Percentiles rank a stretch among this genome's conserved stretches.
Conservation (phyloP, 2,113 vertebrate genomes). For the Python bivittatus region DNA sequence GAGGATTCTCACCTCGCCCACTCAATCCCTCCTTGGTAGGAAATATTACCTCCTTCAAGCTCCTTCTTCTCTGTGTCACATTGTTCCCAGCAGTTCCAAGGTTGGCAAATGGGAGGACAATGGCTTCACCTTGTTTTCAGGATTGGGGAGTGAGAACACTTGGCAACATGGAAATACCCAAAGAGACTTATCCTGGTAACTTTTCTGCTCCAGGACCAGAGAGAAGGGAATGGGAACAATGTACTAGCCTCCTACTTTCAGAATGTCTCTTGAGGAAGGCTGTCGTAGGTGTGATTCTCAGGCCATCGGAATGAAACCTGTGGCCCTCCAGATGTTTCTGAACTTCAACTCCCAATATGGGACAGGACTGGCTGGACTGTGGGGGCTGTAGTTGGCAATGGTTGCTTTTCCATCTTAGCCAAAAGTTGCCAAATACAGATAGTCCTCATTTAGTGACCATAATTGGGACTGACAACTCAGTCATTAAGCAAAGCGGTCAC, state of each 20-base stretch:
- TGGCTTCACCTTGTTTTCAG: no score
- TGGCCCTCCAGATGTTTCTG: background rate
- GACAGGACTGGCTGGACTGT: background rate
- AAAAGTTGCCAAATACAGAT: no score
- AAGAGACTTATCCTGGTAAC: background rate
- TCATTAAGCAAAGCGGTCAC: no score
- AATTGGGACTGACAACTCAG: no score
- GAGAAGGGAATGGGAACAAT: background rate
- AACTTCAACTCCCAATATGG: background rate
- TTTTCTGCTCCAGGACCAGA: background rate
- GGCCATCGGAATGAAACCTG: background rate
- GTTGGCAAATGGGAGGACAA: no score
- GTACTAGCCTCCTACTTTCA: background rate
- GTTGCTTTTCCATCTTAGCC: background rate
- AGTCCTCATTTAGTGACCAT: no score
- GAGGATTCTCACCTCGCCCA: no score
- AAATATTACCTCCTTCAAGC: no score
- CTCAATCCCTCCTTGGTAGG: no score
- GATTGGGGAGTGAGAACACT: no score
- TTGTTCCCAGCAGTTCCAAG: no score
- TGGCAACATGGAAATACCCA: background rate
- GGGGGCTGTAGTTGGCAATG: background rate
- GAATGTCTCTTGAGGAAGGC: background rate
- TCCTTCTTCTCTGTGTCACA: no score
- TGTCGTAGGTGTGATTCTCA: background rate